Evolutionary conservation across 2,113 vertebrate species (phyloP).

Genomic region (Ailurus styani): DNA sequence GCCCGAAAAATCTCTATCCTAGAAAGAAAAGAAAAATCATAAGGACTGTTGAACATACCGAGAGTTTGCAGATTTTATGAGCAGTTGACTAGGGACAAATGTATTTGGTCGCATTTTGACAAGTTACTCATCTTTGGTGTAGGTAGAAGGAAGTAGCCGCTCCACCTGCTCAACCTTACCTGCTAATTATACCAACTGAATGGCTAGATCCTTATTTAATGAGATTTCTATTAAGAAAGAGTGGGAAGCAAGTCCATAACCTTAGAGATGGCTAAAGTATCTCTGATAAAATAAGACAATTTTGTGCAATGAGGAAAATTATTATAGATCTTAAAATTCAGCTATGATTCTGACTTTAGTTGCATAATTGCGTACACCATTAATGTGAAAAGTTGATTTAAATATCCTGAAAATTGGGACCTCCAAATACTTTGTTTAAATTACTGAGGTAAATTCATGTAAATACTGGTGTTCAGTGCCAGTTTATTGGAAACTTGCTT

Average conservation of each 20-base stretch:
- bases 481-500: background rate
- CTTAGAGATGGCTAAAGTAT: background rate
- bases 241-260: background rate
- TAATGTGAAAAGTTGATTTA: constrained; percentile 8
- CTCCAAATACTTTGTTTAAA: background rate
- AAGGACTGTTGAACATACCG: background rate
- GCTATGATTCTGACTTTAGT: background rate
- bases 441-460: background rate
- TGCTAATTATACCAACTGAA: background rate
- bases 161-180: background rate
- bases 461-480: background rate
- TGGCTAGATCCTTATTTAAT: background rate
- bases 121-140: background rate
- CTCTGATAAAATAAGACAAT: background rate
- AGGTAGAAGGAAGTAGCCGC: background rate
- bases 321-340: constrained; percentile 9
- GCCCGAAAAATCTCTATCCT: background rate
- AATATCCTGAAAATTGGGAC: background rate
- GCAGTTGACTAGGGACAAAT: background rate
- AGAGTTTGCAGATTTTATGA: background rate
- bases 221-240: background rate
- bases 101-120: background rate
- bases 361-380: background rate
- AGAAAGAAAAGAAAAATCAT: background rate
- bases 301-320: background rate